These are phyloP conservation scores for Mastacembelus armatus DNA, from an alignment of 2,797 vertebrate species.

Conservation along the genomic window DNA sequence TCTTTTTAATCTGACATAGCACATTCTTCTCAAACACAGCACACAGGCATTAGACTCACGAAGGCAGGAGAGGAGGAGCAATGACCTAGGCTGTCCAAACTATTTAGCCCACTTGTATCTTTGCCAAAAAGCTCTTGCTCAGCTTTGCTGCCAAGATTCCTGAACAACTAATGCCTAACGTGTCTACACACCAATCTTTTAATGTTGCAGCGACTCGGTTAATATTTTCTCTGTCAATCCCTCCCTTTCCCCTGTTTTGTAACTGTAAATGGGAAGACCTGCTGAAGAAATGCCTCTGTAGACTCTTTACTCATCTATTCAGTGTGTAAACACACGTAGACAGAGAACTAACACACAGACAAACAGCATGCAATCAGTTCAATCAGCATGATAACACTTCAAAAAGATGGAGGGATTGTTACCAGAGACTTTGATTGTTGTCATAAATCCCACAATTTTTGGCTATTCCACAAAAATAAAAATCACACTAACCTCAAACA, in stretches of 20 bases:
- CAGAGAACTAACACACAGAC: conserved; percentile 16
- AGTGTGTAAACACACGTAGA: conserved; percentile 43
- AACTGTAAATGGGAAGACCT: conserved; percentile 61
- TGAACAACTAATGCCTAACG: conserved; percentile 61
- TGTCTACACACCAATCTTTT: conserved; percentile 40
- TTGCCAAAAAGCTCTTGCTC: conserved; percentile 64
- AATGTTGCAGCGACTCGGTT: background rate
- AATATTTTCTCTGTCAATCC: conserved; percentile 15
- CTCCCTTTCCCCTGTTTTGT: conserved; percentile 26
- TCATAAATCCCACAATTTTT: background rate
- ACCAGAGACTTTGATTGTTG: conserved; percentile 5
- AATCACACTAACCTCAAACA: background rate
- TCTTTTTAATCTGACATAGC: conserved; percentile 62
- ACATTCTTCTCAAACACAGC: conserved; percentile 58
- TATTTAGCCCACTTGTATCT: conserved; percentile 83
- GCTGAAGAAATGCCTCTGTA: conserved; percentile 1
- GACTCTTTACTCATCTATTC: conserved; percentile 28
- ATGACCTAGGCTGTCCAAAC: conserved; percentile 67
- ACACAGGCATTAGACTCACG: conserved; percentile 36
- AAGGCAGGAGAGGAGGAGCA: conserved; percentile 46
- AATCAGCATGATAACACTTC: conserved; percentile 34
- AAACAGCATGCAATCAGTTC: conserved; percentile 6
- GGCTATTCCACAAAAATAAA: conserved; percentile 4
- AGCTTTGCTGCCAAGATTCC: conserved; percentile 80
- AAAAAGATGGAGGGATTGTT: conserved; percentile 5